phyloP scores from a whole-genome alignment of 2,113 vertebrate species.

The Cyprinodon tularosa region DNA sequence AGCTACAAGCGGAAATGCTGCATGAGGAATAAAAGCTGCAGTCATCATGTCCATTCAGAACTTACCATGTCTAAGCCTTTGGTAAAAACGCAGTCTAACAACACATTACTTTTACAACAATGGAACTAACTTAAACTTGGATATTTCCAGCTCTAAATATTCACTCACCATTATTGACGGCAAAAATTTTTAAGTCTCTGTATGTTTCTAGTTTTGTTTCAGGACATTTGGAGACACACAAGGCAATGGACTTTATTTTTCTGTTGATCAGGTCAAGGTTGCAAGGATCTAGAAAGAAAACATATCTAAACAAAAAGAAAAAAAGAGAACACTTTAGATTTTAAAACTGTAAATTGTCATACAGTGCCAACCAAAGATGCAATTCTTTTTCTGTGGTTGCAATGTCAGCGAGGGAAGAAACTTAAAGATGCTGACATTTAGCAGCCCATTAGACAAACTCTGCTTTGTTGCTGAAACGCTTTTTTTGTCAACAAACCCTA shows the following conservation, averaged over 20 bases:
- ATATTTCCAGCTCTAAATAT: neutral
- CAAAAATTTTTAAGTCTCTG: conserved; percentile 87
- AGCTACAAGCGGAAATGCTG: no score
- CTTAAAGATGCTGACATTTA: conserved; percentile 64
- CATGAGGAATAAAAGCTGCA: no score
- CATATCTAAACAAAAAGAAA: conserved; percentile 80
- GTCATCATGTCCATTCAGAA: no score
- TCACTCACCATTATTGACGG: conserved; percentile 87
- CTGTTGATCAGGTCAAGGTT: conserved; percentile 89
- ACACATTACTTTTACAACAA: neutral
- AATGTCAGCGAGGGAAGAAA: conserved; percentile 29
- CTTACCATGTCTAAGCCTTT: no score
- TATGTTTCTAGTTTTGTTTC: conserved; percentile 81
- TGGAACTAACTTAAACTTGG: neutral
- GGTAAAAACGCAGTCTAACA: no score
- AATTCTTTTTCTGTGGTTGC: conserved; percentile 8
- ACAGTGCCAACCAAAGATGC: neutral
- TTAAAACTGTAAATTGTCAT: neutral
- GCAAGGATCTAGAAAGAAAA: conserved; percentile 97
- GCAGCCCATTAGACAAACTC: conserved; percentile 54
- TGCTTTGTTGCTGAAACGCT: conserved; percentile 70
- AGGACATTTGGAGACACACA: conserved; percentile 93
- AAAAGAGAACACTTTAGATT: neutral
- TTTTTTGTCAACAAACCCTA: conserved; percentile 53
- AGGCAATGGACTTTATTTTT: conserved; percentile 90